phyloP scores from a whole-genome alignment of 2,797 vertebrate species.

The Borostomias antarcticus region DNA sequence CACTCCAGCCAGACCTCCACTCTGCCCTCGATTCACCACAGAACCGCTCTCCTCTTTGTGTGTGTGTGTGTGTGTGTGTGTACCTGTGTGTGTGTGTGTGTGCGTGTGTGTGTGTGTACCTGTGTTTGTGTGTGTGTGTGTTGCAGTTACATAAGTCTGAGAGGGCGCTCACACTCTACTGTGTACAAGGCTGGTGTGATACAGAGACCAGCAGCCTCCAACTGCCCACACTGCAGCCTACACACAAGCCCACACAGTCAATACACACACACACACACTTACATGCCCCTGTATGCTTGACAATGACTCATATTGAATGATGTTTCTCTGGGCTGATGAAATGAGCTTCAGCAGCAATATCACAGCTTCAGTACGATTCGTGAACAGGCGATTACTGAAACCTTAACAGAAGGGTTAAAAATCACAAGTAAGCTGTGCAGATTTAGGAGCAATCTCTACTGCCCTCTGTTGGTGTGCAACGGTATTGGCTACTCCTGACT shows the following conservation, averaged over 20 bases:
- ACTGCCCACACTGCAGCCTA: background rate
- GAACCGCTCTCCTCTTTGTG: background rate
- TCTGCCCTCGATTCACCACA: too few species aligned
- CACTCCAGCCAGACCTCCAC: background rate
- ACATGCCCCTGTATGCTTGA: too few species aligned
- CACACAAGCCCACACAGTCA: slow-evolving; percentile 1
- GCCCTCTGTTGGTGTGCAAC: too few species aligned
- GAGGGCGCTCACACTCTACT: background rate
- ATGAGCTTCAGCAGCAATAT: too few species aligned
- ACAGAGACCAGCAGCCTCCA: background rate
- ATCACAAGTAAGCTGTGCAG: too few species aligned
- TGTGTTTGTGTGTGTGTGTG: slow-evolving; percentile 8
- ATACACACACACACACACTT: slow-evolving; percentile 12
- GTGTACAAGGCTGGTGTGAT: background rate
- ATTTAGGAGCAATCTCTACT: too few species aligned
- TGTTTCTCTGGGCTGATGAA: too few species aligned
- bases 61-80: background rate
- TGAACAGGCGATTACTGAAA: too few species aligned
- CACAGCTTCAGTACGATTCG: too few species aligned
- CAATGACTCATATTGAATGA: too few species aligned
- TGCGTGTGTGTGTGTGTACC: slow-evolving; percentile 13
- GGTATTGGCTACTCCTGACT: too few species aligned
- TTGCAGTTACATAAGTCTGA: background rate
- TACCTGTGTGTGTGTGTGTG: slow-evolving; percentile 4
- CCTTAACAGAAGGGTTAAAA: too few species aligned